These are phyloP conservation scores for Formica exsecta DNA, from an alignment of 1,140 invertebrate genomes.

Conservation along the genomic window DNA sequence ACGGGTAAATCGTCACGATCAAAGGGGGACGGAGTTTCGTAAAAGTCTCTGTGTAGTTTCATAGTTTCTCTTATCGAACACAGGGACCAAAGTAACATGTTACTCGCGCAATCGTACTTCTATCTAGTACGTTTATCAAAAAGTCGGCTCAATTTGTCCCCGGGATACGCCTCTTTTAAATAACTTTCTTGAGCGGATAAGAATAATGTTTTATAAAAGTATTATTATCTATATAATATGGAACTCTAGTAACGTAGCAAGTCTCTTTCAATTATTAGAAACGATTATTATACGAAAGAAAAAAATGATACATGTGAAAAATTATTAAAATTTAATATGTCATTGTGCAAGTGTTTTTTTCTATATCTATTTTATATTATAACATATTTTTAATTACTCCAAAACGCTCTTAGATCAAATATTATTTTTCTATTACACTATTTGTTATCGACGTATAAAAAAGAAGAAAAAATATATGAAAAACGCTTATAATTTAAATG, in stretches of 20 bases:
- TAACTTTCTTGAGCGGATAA: not conserved
- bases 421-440: not conserved
- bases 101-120: conserved; percentile 23
- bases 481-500: not conserved
- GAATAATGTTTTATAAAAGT: conserved; percentile 6
- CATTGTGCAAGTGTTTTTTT: not conserved
- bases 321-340: not conserved
- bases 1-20: conserved; percentile 50
- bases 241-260: not conserved
- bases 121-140: not conserved
- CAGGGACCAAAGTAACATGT: conserved; percentile 25
- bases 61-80: conserved; percentile 23
- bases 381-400: not conserved
- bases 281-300: not conserved
- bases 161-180: conserved; percentile 6
- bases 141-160: not conserved
- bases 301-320: not conserved
- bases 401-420: not conserved
- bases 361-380: not conserved
- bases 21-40: conserved; percentile 36
- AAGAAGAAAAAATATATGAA: not conserved
- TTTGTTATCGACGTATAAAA: not conserved
- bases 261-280: not conserved
- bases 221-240: not conserved
- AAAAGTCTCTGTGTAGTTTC: conserved; percentile 46